Evolutionary conservation across 2,888 invertebrate genomes (phyloP), one percentile per base, ranked within the genome.

Genomic region (Coecobrya sp.): DNA sequence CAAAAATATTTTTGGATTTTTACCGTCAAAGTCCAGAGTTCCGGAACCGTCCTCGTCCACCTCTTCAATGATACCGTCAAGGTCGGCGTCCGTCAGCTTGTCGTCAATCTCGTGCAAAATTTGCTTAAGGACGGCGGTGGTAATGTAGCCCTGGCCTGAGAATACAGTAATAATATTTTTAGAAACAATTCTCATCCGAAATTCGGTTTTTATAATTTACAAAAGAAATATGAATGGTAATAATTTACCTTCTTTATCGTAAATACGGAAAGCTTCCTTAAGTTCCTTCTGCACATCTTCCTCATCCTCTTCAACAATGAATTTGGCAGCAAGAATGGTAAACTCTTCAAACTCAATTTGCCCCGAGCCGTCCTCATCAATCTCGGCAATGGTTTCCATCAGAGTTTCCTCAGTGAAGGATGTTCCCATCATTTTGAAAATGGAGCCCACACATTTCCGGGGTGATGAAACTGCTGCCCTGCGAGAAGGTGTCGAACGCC

Each of bases 11-110:
- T n/a, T n/a, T n/a, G n/a, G n/a, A n/a, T 19, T 45, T 95, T 96
- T 96, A 99, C 99, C 99, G 97, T 99, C 99, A 96, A 99, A 99
- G 96, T 93, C 93, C 87, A 93, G 89, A 86, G 93, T 93, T 89
- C 93, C 93, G 86, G 93, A 93, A 59, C 93, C 93, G 85, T 93
- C 93, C 89, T 93, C 98, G 96, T 93, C 93, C 76, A 93, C 89
- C 81, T 93, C 93, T 30, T 93, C 92, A 87, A 93, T 93, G 76
- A 93, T 93, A n/a, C 87, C 87, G 70, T 92, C 84, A 73, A 93
- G 89, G 8, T 93, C 93, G 13, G 84, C 92, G 19, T 92, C 87
- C 22, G 93, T 92, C 27, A 93, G 92, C 27, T 86, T 92, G 65
- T 93, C 93, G 49, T 93, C 93, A 52, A 93, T 92, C 81, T 93